phyloP scores from a whole-genome alignment of 2,797 vertebrate genomes.

The Enteromius mattozi region DNA sequence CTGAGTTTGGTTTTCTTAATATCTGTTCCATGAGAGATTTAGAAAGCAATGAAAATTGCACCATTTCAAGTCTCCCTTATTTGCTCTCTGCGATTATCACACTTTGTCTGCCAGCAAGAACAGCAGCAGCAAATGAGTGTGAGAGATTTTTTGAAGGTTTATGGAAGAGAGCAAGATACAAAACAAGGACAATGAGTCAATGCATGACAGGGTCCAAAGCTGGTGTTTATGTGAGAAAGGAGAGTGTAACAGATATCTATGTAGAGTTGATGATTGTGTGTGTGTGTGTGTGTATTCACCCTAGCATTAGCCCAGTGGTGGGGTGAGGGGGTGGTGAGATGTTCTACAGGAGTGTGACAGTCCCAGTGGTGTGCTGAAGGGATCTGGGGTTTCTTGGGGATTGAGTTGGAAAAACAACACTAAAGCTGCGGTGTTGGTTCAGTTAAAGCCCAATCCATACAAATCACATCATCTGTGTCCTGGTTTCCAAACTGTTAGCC shows the following conservation, averaged over 20 bases:
- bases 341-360: conserved; percentile 37
- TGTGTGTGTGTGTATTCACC: conserved; percentile 35
- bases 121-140: conserved; percentile 2
- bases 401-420: conserved; percentile 26
- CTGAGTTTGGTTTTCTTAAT: background rate
- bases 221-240: conserved; percentile 32
- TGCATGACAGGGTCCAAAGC: conserved; percentile 10
- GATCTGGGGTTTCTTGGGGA: conserved; percentile 22
- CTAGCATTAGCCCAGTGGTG: conserved; percentile 20
- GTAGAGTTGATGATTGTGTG: background rate
- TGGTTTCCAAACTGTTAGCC: conserved; percentile 16
- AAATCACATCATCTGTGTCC: conserved; percentile 29
- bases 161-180: background rate
- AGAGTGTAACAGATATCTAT: background rate
- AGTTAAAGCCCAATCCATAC: conserved; percentile 40
- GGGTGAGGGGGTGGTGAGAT: conserved; percentile 25
- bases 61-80: background rate
- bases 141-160: background rate
- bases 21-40: background rate
- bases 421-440: background rate
- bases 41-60: background rate
- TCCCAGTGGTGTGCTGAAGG: conserved; percentile 44
- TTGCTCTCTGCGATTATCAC: background rate
- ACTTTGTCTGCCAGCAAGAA: background rate
- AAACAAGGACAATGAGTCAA: background rate